Conservation (phyloP, 2,797 vertebrate genomes). For the Danio kyathit region DNA sequence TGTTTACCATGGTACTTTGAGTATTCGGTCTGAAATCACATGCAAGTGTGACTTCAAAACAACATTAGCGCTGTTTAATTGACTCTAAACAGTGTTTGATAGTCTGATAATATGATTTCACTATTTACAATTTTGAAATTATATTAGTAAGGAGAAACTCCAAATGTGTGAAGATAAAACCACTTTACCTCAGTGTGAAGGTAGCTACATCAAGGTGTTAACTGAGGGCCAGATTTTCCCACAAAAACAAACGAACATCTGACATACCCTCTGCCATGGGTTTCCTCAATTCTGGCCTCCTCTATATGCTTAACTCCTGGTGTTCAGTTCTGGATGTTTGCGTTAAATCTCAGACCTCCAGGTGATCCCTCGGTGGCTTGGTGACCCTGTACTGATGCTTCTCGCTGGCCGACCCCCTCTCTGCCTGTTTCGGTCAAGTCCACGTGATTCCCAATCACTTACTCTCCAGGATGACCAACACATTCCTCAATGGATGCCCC, state of each 20-base stretch:
- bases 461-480: conserved; percentile 76
- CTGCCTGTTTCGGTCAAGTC: conserved; percentile 72
- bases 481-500: conserved; percentile 76
- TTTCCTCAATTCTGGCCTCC: conserved; percentile 49
- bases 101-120: too few species aligned
- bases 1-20: too few species aligned
- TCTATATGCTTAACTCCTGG: neutral
- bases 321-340: conserved; percentile 9
- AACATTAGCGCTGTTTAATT: too few species aligned
- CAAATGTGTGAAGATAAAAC: too few species aligned
- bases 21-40: too few species aligned
- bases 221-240: conserved; percentile 38
- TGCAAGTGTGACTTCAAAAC: too few species aligned
- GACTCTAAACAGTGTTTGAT: too few species aligned
- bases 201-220: too few species aligned
- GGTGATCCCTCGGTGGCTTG: conserved; percentile 29
- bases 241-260: neutral
- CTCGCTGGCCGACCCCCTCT: conserved; percentile 60
- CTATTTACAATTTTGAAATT: too few species aligned
- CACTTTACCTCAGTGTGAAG: neutral
- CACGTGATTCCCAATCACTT: conserved; percentile 78
- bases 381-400: conserved; percentile 59
- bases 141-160: too few species aligned
- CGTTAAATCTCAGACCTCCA: conserved; percentile 40
- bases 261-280: conserved; percentile 85